A percentile compares a stretch with the other conserved stretches of the same genome.
These are phyloP conservation scores for Ooceraea biroi DNA, from an alignment of 1,140 invertebrate species.

Conservation along the genomic window DNA sequence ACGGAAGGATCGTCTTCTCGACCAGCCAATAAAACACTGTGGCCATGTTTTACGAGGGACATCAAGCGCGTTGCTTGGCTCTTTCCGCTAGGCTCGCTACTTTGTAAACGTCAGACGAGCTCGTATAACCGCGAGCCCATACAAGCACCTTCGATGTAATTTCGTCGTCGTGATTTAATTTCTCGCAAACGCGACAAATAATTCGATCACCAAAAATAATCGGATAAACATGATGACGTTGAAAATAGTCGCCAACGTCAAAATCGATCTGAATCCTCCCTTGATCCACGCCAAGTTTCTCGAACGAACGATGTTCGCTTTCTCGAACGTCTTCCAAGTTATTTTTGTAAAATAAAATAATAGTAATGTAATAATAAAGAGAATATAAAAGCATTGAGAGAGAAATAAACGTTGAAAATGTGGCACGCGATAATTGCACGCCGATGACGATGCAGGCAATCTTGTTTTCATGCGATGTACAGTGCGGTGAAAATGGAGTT, in stretches of 20 bases:
- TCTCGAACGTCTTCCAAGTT: too few relatives aligned
- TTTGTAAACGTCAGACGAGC: slow-evolving; percentile 51
- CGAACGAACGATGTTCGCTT: too few relatives aligned
- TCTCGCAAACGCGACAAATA: slow-evolving; percentile 18
- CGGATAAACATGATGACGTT: not conserved
- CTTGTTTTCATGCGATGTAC: slow-evolving; percentile 22
- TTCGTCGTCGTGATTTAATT: slow-evolving; percentile 1
- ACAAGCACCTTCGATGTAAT: slow-evolving; percentile 3
- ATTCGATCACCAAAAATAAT: slow-evolving; percentile 7
- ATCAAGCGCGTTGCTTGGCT: slow-evolving; percentile 46
- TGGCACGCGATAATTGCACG: not conserved
- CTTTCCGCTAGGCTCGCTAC: slow-evolving; percentile 59
- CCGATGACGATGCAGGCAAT: slow-evolving; percentile 9
- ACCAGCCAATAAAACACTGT: slow-evolving; percentile 63
- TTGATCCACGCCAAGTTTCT: too few relatives aligned
- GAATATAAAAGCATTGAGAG: not conserved
- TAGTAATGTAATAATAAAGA: too few relatives aligned
- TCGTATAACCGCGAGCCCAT: not conserved
- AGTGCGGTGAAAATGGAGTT: slow-evolving; percentile 41
- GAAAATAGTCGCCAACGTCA: not conserved
- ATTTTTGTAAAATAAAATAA: not conserved
- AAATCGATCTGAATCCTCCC: too few relatives aligned
- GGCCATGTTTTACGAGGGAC: slow-evolving; percentile 53
- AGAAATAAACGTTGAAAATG: not conserved
- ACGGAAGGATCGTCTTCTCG: slow-evolving; percentile 34